Conservation (phyloP, 1,140 invertebrate species). For the Zaprionus taronus region DNA sequence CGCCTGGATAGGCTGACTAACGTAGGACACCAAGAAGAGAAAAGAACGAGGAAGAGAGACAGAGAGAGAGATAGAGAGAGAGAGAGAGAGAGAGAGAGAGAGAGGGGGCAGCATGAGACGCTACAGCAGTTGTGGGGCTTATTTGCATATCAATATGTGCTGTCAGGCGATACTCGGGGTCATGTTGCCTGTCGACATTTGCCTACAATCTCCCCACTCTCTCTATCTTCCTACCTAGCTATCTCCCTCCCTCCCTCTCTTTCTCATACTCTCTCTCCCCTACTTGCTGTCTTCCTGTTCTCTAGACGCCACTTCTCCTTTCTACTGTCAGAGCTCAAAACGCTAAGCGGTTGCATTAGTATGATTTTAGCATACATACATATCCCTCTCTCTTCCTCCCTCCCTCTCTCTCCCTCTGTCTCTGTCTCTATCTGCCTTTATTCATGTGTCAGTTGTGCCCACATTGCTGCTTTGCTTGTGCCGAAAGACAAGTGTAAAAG, state of each 20-base stretch:
- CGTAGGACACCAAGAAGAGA: not conserved
- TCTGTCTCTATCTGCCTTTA: not conserved
- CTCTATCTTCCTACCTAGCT: not conserved
- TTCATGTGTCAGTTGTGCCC: not conserved
- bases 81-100: too few species aligned
- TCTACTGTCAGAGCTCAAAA: slow-evolving; percentile 15
- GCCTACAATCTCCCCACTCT: not conserved
- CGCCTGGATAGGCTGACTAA: slow-evolving; percentile 20
- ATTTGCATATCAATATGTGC: slow-evolving; percentile 74
- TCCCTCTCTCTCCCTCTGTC: not conserved
- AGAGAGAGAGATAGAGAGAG: too few species aligned
- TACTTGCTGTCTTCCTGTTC: not conserved
- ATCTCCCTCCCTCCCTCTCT: not conserved
- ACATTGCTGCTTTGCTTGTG: not conserved
- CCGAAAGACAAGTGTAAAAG: slow-evolving; percentile 8
- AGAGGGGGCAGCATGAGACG: too few species aligned
- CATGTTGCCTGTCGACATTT: slow-evolving; percentile 17
- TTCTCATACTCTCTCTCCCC: too few species aligned
- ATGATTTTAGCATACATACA: slow-evolving; percentile 21
- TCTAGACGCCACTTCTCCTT: not conserved
- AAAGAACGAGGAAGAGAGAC: not conserved
- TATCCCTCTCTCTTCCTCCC: not conserved
- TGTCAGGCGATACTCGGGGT: slow-evolving; percentile 21
- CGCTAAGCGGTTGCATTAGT: slow-evolving; percentile 44
- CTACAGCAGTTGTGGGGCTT: slow-evolving; percentile 36